These are phyloP conservation scores for Iphiclides podalirius DNA, from an alignment of 2,888 invertebrate species.

Conservation along the genomic window DNA sequence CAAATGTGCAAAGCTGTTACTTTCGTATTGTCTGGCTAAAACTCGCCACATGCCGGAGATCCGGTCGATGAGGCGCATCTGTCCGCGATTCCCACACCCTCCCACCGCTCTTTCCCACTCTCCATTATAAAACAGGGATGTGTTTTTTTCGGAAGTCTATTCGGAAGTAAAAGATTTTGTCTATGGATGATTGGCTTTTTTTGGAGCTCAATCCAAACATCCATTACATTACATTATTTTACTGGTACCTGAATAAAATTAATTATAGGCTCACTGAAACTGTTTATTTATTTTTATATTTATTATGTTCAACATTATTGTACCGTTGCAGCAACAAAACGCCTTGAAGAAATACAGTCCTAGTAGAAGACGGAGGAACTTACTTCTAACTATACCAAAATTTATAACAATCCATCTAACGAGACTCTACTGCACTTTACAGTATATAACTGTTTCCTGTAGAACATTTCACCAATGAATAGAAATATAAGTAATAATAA, in stretches of 20 bases:
- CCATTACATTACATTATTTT: constrained; percentile 14
- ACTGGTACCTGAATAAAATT: neutral
- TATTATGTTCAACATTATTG: too few relatives aligned
- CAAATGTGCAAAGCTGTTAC: constrained; percentile 4
- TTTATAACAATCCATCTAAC: too few relatives aligned
- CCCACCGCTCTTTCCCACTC: constrained; percentile 38
- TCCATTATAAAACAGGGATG: constrained; percentile 15
- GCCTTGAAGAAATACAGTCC: too few relatives aligned
- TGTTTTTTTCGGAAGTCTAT: constrained; percentile 20
- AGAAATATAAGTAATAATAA: too few relatives aligned
- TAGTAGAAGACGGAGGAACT: too few relatives aligned
- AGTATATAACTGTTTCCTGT: too few relatives aligned
- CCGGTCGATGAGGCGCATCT: constrained; percentile 53
- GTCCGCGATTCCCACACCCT: constrained; percentile 64
- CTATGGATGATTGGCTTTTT: constrained; percentile 6
- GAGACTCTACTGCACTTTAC: too few relatives aligned
- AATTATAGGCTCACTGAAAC: too few relatives aligned
- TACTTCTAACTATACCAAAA: too few relatives aligned
- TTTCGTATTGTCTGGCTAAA: neutral
- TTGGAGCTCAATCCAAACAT: constrained; percentile 8
- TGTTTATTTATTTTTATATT: too few relatives aligned
- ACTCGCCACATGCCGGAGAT: constrained; percentile 48
- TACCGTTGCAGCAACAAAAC: too few relatives aligned
- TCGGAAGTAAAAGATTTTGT: constrained; percentile 26
- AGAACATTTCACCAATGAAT: too few relatives aligned